Percentiles rank a stretch among this genome's conserved stretches.
phyloP scores from a whole-genome alignment of 2,888 invertebrate genomes.

The Dichetophora obliterata region DNA sequence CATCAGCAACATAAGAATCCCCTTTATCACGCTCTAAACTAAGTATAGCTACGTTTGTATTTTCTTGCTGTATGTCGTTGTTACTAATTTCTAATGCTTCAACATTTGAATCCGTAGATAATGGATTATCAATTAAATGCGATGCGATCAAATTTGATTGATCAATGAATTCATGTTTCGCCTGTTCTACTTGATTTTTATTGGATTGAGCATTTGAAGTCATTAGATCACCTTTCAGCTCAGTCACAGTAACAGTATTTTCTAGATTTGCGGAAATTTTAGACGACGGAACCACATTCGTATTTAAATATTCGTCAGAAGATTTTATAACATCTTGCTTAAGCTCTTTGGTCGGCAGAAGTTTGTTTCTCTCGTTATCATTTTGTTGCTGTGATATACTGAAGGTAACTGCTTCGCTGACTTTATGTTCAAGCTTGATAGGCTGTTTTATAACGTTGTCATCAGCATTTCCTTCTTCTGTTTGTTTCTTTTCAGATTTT shows the following conservation, averaged over 20 bases:
- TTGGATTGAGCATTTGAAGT: neutral
- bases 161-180: neutral
- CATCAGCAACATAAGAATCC: neutral
- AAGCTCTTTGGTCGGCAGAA: neutral
- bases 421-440: neutral
- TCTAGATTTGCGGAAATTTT: constrained; percentile 6
- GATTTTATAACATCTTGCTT: neutral
- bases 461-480: neutral
- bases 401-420: neutral
- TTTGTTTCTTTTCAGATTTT: neutral
- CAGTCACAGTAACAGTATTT: constrained; percentile 37
- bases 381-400: neutral
- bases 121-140: neutral
- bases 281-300: neutral
- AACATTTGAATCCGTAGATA: neutral
- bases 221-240: neutral
- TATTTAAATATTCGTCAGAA: neutral
- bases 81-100: neutral
- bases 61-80: neutral
- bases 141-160: neutral
- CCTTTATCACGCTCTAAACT: neutral
- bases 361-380: no score
- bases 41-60: neutral
- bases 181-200: neutral
- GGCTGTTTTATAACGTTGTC: neutral